Percentiles rank a stretch among this genome's conserved stretches.
Evolutionary conservation across 2,888 invertebrate genomes (phyloP).

Genomic region (Didymodactylos carnosus): DNA sequence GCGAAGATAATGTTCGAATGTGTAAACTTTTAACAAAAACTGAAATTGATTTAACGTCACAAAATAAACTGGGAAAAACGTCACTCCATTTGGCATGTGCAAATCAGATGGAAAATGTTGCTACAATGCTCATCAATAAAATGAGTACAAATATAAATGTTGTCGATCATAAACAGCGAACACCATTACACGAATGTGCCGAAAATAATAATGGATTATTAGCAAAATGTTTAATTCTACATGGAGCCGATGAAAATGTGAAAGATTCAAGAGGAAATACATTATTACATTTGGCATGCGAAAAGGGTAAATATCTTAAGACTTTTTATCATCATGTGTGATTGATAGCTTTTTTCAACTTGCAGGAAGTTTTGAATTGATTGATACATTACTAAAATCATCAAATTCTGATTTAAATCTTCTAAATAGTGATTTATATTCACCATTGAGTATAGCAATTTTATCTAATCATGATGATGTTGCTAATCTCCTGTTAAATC

Average conservation of each 20-base stretch:
- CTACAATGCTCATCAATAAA: not conserved
- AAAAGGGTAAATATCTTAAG: not conserved
- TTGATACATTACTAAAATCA: not conserved
- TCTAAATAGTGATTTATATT: not conserved
- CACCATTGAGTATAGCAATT: not conserved
- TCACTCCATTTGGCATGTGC: not conserved
- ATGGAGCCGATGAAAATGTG: not conserved
- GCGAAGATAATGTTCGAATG: not conserved
- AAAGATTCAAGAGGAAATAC: not conserved
- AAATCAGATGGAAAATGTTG: not conserved
- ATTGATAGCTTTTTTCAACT: not conserved
- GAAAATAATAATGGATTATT: not conserved
- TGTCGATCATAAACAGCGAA: not conserved
- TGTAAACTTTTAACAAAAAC: not conserved
- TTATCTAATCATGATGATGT: not conserved
- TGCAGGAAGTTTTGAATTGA: not conserved
- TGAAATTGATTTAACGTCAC: not conserved
- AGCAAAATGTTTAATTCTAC: not conserved
- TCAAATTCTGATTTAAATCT: not conserved
- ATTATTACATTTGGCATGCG: not conserved
- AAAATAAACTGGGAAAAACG: not conserved
- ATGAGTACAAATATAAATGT: not conserved
- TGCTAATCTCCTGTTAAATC: not conserved
- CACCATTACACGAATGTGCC: not conserved
- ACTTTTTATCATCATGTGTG: too few relatives aligned